Conservation (phyloP, 2,797 vertebrate genomes). For the Hypotaenidia philippensis region DNA sequence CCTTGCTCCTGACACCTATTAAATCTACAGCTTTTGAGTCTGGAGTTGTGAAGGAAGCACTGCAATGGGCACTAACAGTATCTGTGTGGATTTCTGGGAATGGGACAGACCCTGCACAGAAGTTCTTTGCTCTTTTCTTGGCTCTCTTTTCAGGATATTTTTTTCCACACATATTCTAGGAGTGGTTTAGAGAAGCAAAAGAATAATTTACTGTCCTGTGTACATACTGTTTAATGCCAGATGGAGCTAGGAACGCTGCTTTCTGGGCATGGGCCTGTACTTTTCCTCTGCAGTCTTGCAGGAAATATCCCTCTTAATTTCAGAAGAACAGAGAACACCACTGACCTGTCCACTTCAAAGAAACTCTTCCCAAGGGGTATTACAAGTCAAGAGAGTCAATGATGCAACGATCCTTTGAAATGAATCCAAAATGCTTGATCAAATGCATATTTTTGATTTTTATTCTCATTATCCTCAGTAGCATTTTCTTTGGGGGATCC, state of each 20-base stretch:
- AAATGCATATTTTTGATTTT: neutral
- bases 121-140: neutral
- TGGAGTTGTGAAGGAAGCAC: constrained; percentile 51
- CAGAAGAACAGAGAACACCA: neutral
- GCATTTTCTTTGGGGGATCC: neutral
- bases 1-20: constrained; percentile 59
- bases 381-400: neutral
- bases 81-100: neutral
- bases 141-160: neutral
- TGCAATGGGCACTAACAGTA: neutral
- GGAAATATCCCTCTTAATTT: neutral
- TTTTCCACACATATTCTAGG: neutral
- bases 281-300: neutral
- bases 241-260: neutral
- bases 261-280: neutral
- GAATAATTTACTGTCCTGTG: neutral
- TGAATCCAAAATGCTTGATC: neutral
- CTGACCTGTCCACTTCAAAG: neutral
- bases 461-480: neutral
- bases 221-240: neutral
- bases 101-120: neutral
- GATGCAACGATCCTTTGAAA: neutral
- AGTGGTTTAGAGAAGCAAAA: neutral
- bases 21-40: constrained; percentile 28
- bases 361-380: neutral